Base-by-base conservation (phyloP, 2,888 invertebrate genomes). In the Stratiomys singularior region DNA sequence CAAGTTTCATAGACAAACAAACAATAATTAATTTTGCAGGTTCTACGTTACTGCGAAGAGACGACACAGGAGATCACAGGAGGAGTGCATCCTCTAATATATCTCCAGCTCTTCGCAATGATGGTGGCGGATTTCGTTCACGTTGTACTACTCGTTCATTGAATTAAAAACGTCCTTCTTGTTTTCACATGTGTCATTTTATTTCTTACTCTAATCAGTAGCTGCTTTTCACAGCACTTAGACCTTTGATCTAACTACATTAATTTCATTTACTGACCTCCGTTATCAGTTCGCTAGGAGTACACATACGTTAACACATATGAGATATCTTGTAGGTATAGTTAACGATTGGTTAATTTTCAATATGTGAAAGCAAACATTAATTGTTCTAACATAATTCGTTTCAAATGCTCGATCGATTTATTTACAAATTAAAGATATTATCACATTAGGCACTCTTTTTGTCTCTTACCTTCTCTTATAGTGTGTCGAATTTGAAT, bases 361-460 rank as follows among this genome's bases (percentile, higher is more conserved):
- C 9, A 37, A 37, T 5, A 37, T 37, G 37, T 37, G 37, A 18
- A 18, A 52, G 3, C 52, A 52, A 18, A 4, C 52, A 15, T 9
- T 52, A 52, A 52, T 4, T 13, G 13, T 23, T 11, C 25, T 60
- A 60, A 25, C 21, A 60, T 60, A 60, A 23, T 60, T 60, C 21
- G 60, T 60, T 60, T 60, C 25, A 60, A 25, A 18, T 18, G 15
- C 23, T 60, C 25, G n/a, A 9, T 64, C 15, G 25, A n/a, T 58
- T 56, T 72, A 72, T 74, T 60, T 74, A 74, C 60, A 74, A 74
- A 74, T 60, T 74, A 74, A 18, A 28, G 18, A 74, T 74, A 78
- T 77, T 79, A 79, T 79, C 79, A 79, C 79, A 79, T 76, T 76
- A 79, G 79, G 79, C 79, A 79, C 79, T 79, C 77, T 69, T 79